phyloP scores from a whole-genome alignment of 2,797 vertebrate species.

The Pelodytes ibericus region DNA sequence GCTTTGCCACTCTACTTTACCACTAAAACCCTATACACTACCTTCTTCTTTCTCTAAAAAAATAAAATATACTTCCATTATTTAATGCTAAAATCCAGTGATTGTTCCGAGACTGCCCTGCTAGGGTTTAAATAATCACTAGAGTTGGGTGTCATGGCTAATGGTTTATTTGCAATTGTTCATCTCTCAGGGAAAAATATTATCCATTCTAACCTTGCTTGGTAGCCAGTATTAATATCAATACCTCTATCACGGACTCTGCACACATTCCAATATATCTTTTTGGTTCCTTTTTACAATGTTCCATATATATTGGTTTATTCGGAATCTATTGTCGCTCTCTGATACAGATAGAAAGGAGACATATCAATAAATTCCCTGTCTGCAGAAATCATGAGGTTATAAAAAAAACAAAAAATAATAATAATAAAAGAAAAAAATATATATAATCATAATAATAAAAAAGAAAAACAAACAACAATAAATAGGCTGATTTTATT shows the following conservation, averaged over 20 bases:
- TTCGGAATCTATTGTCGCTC: constrained; percentile 17
- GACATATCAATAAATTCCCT: constrained; percentile 58
- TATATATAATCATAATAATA: too few relatives aligned
- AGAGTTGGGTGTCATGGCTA: constrained; percentile 9
- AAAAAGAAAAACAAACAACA: constrained; percentile 47
- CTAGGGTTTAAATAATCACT: not conserved
- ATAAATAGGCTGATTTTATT: constrained; percentile 61
- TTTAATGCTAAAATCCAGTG: not conserved
- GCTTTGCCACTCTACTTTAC: too few relatives aligned
- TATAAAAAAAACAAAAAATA: not conserved
- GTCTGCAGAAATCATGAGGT: constrained; percentile 56
- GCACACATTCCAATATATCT: constrained; percentile 17
- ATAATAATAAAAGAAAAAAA: too few relatives aligned
- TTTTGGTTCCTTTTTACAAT: constrained; percentile 13
- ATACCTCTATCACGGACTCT: constrained; percentile 16
- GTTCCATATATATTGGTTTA: constrained; percentile 12
- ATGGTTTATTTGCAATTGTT: constrained; percentile 37
- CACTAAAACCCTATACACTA: too few relatives aligned
- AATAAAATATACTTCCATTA: not conserved
- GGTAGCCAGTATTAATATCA: constrained; percentile 47
- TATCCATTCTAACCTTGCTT: constrained; percentile 35
- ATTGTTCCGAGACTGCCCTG: not conserved
- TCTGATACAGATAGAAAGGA: constrained; percentile 4
- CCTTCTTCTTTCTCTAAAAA: too few relatives aligned
- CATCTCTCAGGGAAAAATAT: constrained; percentile 46